Conservation (phyloP, 2,888 invertebrate species). For the Drosophila quasianomalipes region DNA sequence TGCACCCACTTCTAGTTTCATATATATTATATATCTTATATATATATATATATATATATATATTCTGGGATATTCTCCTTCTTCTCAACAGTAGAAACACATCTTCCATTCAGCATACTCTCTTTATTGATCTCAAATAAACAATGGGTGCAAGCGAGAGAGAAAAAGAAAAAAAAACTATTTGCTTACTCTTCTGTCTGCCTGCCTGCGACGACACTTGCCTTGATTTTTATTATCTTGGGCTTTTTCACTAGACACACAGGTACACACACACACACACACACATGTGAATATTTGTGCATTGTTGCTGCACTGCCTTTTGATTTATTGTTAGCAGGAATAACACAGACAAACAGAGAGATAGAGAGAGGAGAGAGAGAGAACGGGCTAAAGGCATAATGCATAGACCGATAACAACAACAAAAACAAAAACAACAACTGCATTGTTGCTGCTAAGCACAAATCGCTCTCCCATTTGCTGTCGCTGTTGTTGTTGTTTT, state of each 20-base stretch:
- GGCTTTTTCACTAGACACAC: conserved; percentile 47
- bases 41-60: neutral
- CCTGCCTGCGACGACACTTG: conserved; percentile 67
- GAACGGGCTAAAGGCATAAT: conserved; percentile 37
- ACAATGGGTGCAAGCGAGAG: conserved; percentile 4
- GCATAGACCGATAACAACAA: conserved; percentile 32
- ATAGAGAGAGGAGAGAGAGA: conserved; percentile 33
- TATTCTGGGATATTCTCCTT: neutral
- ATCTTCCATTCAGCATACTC: neutral
- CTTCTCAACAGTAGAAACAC: neutral
- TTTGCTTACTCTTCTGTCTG: conserved; percentile 39
- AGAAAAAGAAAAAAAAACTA: neutral
- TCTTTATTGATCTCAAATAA: neutral
- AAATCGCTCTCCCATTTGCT: conserved; percentile 3
- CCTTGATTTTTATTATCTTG: conserved; percentile 78
- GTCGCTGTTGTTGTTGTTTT: conserved; percentile 18
- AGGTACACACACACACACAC: conserved; percentile 10
- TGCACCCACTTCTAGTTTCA: neutral
- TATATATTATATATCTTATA: neutral
- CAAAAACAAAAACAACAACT: conserved; percentile 27
- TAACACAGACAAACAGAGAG: conserved; percentile 1
- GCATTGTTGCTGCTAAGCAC: conserved; percentile 21
- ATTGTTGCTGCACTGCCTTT: conserved; percentile 59
- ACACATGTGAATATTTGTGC: conserved; percentile 38
- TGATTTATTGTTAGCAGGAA: conserved; percentile 78